Percentiles rank a stretch among this genome's conserved stretches.
Evolutionary conservation across 1,140 invertebrate species (phyloP).

Genomic region (Aphaenogaster ashmeadi): DNA sequence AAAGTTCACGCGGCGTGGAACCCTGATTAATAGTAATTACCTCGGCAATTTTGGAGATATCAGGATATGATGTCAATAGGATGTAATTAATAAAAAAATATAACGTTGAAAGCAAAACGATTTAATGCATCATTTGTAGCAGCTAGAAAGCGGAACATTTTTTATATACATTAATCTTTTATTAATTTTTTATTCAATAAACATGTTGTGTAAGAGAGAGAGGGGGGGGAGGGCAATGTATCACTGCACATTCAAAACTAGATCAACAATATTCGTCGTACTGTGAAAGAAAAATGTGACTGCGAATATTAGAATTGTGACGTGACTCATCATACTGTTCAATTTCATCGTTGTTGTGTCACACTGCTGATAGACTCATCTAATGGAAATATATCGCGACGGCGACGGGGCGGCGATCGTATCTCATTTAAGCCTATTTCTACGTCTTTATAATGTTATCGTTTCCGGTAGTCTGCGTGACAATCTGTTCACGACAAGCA

Average conservation of each 20-base stretch:
- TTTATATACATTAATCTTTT: background rate
- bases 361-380: background rate
- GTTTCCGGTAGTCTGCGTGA: background rate
- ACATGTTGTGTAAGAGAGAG: background rate
- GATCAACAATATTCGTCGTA: background rate
- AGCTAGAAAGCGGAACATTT: background rate
- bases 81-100: background rate
- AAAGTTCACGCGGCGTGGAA: background rate
- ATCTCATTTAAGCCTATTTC: background rate
- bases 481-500: background rate
- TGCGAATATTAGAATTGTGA: background rate
- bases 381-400: background rate
- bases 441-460: background rate
- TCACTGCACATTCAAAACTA: background rate
- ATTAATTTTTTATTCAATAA: slow-evolving; percentile 13
- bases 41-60: background rate
- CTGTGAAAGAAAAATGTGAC: background rate
- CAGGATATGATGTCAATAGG: background rate
- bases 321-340: background rate
- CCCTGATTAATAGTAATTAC: background rate
- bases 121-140: slow-evolving; percentile 1
- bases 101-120: background rate
- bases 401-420: background rate
- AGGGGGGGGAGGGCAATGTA: background rate
- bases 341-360: background rate